Evolutionary conservation across 2,113 vertebrate species (phyloP), one percentile per base, ranked within the genome.

Genomic region (Coptodon rendalli): DNA sequence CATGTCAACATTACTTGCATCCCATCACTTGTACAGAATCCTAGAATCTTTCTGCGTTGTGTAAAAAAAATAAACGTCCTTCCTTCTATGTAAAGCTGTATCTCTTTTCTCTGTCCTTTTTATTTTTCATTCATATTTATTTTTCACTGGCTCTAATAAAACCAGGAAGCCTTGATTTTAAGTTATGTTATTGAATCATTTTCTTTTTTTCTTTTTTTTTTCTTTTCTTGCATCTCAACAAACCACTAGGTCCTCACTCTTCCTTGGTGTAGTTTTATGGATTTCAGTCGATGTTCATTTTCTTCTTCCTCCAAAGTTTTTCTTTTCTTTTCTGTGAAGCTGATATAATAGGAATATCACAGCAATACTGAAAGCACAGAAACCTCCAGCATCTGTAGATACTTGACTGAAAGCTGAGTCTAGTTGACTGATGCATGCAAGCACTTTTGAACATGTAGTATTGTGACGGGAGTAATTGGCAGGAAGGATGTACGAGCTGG

Each of bases 61-160:
- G 97, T 98, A 97, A 98, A 95, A 27, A 6, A 91, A 99, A 98
- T 98, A 99, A 99, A 99, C 95, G 94, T 96, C 97, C 96, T 96
- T 94, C 95, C 93, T 95, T 96, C 95, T 94, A 91, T 96, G 93
- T 96, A 94, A 68, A 88, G 82, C 94, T 94, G 87, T 92, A 93
- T 95, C 94, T 95, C 92, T 94, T 94, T 92, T 84, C 94, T 95
- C 86, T 96, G 7, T 85, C 61, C 81, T 89, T 90, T 91, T 87
- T 89, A 38, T 80, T 89, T 87, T 90, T 86, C 16, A 78, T 90
- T 90, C 90, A 59, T 91, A 87, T 94, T 94, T 91, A 88, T 95
- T 94, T 91, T 85, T 45, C 88, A 92, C 83, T 82, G 89, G 95
- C 91, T 89, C 63, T 80, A 92, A 91, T 92, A 90, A 94, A 94